Conservation (phyloP, 2,888 invertebrate genomes). For the Drosophila paramelanica region DNA sequence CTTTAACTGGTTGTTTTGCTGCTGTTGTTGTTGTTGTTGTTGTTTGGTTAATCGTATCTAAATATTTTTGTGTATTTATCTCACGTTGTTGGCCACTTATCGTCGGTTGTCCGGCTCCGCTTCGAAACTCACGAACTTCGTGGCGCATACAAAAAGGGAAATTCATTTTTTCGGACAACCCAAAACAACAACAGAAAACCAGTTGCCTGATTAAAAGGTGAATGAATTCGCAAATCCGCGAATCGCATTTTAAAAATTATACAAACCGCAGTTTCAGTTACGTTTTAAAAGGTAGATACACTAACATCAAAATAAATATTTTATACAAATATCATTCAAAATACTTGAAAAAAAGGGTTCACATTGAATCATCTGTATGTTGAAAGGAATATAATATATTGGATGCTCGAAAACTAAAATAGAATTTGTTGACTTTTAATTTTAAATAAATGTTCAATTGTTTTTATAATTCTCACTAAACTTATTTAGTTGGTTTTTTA, state of each 20-base stretch:
- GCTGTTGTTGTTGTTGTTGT: slow-evolving; percentile 23
- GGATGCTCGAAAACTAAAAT: too few relatives aligned
- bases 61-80: slow-evolving; percentile 74
- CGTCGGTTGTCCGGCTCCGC: slow-evolving; percentile 30
- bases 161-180: slow-evolving; percentile 56
- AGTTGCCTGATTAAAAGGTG: slow-evolving; percentile 77
- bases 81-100: slow-evolving; percentile 70
- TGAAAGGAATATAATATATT: too few relatives aligned
- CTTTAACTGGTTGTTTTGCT: slow-evolving; percentile 26
- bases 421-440: too few relatives aligned
- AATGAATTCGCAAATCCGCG: slow-evolving; percentile 66
- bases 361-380: too few relatives aligned
- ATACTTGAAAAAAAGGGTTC: not conserved
- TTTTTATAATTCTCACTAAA: not conserved
- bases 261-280: slow-evolving; percentile 33
- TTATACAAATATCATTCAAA: too few relatives aligned
- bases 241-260: slow-evolving; percentile 54
- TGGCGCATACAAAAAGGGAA: slow-evolving; percentile 76
- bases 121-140: slow-evolving; percentile 62
- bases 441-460: too few relatives aligned
- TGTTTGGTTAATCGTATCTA: slow-evolving; percentile 57
- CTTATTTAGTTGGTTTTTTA: not conserved
- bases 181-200: slow-evolving; percentile 45
- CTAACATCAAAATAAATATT: not conserved
- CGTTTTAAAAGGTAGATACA: slow-evolving; percentile 23